A percentile compares a stretch with the other conserved stretches of the same genome.
Conservation (phyloP, 37 sponge, comb jelly and placozoan species). For the Hexactinellida sp. region DNA sequence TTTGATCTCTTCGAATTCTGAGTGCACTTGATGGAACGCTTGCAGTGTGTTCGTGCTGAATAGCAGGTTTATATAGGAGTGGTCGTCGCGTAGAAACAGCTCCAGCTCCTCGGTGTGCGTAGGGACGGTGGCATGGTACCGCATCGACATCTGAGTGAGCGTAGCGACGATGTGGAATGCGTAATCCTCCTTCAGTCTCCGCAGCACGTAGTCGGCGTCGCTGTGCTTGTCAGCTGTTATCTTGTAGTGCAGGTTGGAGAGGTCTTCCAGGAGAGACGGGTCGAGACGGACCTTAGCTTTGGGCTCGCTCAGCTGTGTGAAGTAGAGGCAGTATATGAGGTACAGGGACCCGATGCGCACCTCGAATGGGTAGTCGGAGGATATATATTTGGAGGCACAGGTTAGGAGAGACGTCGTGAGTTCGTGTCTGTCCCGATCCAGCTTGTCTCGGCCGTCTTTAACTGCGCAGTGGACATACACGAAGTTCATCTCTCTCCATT, state of each 20-base stretch:
- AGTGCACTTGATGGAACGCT: constrained; percentile 1
- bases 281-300: constrained; percentile 5
- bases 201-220: neutral
- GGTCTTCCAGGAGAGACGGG: neutral
- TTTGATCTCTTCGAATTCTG: neutral
- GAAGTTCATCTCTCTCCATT: neutral
- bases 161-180: constrained; percentile 13
- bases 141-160: neutral
- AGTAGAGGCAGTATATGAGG: neutral
- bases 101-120: constrained; percentile 1
- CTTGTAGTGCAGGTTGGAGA: neutral
- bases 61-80: neutral
- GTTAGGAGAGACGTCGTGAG: neutral
- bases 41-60: constrained; percentile 6
- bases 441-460: neutral
- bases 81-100: neutral
- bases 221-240: constrained; percentile 1
- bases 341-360: neutral
- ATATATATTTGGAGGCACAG: constrained; percentile 9
- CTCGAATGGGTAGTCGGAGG: neutral
- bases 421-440: neutral
- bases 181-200: neutral
- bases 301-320: constrained; percentile 11
- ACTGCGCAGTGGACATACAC: neutral
- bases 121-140: constrained; percentile 4